Base-by-base conservation (phyloP, 2,113 vertebrate species). In the Nerophis ophidion region DNA sequence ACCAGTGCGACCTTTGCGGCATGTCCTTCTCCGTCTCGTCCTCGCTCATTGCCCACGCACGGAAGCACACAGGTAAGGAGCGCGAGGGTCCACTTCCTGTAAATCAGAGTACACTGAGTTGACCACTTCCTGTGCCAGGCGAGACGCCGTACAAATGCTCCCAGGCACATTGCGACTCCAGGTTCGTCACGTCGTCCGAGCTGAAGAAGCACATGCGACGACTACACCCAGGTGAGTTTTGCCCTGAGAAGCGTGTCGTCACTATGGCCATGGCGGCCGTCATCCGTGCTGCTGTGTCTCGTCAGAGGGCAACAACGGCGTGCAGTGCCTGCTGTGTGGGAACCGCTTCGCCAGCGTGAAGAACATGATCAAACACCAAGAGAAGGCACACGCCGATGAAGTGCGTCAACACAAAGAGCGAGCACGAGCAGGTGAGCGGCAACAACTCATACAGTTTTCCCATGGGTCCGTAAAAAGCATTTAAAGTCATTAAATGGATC, bases 11-110 rank as follows among this genome's bases (percentile, higher is more conserved):
- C 64, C 94, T 93, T 5, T 99, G 97, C 3, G 97, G 97, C 13
- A 97, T 97, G 89, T 91, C 96, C 5, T 99, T 99, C 71, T 95
- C 96, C 0, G 96, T 99, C 38, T 99, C 97, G 7, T 98, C 96
- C 70, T 99, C 97, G 0, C 96, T 99, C 74, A 99, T 98, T 76
- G 94, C 95, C 8, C 97, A 99, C 61, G 93, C 93, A 45, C 89
- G 97, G 7, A 99, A 98, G 53, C 97, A 99, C 63, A 96, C 95
- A 60, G 96, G 96, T 98, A 68, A 81, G 86, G 5, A 36, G 19
- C 5, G 7, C 45, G 35, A 1, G n/a, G 35, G 1, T 26, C 4
- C 2, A 19, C 16, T 14, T 44, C 10, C 40, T 44, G 40, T 44
- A 44, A 44, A 44, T 42, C 40, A 11, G 40, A 44, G 11, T 33